phyloP scores from a whole-genome alignment of 1,140 invertebrate species.

The Dryas iulia region DNA sequence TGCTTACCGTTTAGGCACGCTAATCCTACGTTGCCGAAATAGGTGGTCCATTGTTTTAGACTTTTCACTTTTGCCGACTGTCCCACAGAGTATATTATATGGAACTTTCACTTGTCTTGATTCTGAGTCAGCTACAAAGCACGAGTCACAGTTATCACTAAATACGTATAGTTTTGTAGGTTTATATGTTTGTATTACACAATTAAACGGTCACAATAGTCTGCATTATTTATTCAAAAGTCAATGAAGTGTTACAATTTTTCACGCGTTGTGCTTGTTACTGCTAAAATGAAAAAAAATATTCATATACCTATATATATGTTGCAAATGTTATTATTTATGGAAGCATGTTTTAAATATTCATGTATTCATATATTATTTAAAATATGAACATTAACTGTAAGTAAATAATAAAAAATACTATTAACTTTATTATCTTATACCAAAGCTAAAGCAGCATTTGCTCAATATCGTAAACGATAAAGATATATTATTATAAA shows the following conservation, averaged over 20 bases:
- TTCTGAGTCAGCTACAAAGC: constrained; percentile 35
- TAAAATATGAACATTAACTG: not conserved
- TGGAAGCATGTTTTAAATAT: not conserved
- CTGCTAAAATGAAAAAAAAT: not conserved
- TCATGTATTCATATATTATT: not conserved
- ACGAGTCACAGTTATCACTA: constrained; percentile 21
- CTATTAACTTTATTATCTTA: not conserved
- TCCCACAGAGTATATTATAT: constrained; percentile 59
- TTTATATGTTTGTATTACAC: constrained; percentile 21
- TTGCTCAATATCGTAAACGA: not conserved
- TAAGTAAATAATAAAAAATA: not conserved
- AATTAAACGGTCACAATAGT: constrained; percentile 17
- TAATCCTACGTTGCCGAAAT: constrained; percentile 71
- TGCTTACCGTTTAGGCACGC: constrained; percentile 70
- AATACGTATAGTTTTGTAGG: constrained; percentile 15
- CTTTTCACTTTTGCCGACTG: constrained; percentile 49
- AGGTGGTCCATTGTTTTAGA: constrained; percentile 71
- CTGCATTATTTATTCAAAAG: constrained; percentile 15
- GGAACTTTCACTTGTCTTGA: constrained; percentile 64
- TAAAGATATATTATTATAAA: too few species aligned
- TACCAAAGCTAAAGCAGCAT: not conserved
- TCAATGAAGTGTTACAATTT: constrained; percentile 14
- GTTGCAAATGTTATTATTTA: not conserved
- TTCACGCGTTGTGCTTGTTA: constrained; percentile 2
- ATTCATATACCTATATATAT: too few species aligned